Conservation (phyloP, 1,140 invertebrate genomes). For the Anoplolepis gracilipes region DNA sequence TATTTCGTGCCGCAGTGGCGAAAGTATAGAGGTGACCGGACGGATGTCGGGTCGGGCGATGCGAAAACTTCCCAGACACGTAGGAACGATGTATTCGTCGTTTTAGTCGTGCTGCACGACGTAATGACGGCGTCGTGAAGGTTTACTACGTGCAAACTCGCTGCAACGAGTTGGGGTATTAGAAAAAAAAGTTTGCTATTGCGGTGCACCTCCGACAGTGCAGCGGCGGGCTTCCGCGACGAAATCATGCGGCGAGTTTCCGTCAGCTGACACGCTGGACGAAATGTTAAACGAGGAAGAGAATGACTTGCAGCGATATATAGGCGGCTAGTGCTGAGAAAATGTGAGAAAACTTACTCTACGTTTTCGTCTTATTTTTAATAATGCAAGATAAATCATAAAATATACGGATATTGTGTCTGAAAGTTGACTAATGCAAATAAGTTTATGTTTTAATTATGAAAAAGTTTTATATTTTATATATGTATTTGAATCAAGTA, state of each 20-base stretch:
- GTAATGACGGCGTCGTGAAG: conserved; percentile 71
- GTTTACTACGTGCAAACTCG: conserved; percentile 72
- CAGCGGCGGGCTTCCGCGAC: conserved; percentile 11
- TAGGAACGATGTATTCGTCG: conserved; percentile 74
- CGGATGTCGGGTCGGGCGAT: conserved; percentile 62
- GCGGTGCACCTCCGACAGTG: conserved; percentile 38
- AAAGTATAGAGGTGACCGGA: conserved; percentile 54
- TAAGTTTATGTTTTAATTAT: neutral
- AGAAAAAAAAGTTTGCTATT: conserved; percentile 60
- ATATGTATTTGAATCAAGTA: neutral
- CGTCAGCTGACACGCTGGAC: conserved; percentile 29
- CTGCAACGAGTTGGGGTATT: conserved; percentile 46
- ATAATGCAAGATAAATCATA: neutral
- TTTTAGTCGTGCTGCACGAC: conserved; percentile 62
- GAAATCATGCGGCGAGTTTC: conserved; percentile 33
- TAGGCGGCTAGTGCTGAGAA: neutral
- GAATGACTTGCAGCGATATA: neutral
- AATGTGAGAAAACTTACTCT: neutral
- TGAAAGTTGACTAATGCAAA: neutral
- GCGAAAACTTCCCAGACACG: conserved; percentile 74
- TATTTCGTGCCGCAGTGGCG: conserved; percentile 65
- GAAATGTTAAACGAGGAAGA: conserved; percentile 27
- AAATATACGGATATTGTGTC: neutral
- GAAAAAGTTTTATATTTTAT: no score
- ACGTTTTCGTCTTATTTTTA: neutral